phyloP scores from a whole-genome alignment of 2,797 vertebrate species.

The Pangasius macronema region DNA sequence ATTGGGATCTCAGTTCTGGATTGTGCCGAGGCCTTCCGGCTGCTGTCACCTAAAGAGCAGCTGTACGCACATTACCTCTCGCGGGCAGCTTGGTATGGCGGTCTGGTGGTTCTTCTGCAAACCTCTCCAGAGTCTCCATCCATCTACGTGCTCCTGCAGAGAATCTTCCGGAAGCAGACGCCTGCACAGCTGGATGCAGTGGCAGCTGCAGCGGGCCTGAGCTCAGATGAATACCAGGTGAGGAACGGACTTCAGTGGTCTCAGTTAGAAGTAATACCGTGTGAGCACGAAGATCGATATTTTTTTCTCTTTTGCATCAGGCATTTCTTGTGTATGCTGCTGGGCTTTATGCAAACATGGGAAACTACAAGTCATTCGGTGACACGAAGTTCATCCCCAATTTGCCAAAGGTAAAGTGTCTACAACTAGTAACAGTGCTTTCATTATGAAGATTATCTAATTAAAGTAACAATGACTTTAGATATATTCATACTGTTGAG shows the following conservation, averaged over 20 bases:
- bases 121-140: constrained; percentile 87
- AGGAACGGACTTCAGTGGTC: not conserved
- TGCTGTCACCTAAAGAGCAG: constrained; percentile 84
- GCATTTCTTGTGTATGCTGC: constrained; percentile 89
- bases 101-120: constrained; percentile 86
- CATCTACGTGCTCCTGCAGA: constrained; percentile 86
- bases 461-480: not conserved
- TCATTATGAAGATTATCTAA: not conserved
- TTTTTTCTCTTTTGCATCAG: constrained; percentile 60
- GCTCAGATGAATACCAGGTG: constrained; percentile 88
- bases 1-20: constrained; percentile 84
- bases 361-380: constrained; percentile 95
- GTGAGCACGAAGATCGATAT: not conserved
- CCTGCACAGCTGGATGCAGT: constrained; percentile 75
- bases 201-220: constrained; percentile 78
- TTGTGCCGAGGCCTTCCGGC: constrained; percentile 83
- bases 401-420: constrained; percentile 80
- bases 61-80: constrained; percentile 89
- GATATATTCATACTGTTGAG: not conserved
- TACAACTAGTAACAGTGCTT: not conserved
- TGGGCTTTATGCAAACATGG: constrained; percentile 91
- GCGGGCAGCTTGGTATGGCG: constrained; percentile 86
- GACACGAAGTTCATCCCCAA: constrained; percentile 94
- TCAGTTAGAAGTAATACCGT: not conserved
- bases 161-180: constrained; percentile 82